Conservation (phyloP, 2,113 vertebrate species). For the Sisor rabdophorus region DNA sequence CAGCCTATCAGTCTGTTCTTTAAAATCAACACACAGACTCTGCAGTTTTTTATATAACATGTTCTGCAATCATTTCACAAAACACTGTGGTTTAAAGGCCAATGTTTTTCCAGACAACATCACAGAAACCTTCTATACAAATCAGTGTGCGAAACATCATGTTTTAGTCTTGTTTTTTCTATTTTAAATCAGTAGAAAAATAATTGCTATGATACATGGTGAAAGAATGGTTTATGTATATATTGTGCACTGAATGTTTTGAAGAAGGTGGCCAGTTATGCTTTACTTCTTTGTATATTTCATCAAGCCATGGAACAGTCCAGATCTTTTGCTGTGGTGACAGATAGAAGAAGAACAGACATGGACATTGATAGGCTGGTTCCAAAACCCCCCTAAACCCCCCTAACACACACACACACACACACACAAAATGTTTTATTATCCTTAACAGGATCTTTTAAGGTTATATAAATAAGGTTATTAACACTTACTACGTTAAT, state of each 20-base stretch:
- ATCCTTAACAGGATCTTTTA: no score
- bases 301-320: conserved; percentile 48
- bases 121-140: not conserved
- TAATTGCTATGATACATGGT: not conserved
- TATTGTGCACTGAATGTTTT: conserved; percentile 7
- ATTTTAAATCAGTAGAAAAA: not conserved
- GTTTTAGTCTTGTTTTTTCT: not conserved
- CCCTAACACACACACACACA: no score
- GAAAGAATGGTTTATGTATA: not conserved
- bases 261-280: not conserved
- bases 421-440: no score
- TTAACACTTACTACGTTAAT: no score
- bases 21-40: not conserved
- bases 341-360: conserved; percentile 54
- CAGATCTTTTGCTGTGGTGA: conserved; percentile 51
- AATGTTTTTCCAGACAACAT: conserved; percentile 6
- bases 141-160: not conserved
- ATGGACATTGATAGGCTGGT: not conserved
- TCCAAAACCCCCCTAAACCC: not conserved
- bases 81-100: conserved; percentile 7
- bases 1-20: conserved; percentile 18
- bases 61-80: conserved; percentile 11
- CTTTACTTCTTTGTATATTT: conserved; percentile 51
- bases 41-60: conserved; percentile 8
- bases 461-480: no score